Evolutionary conservation across 2,888 invertebrate genomes (phyloP).

Genomic region (Celastrina argiolus): DNA sequence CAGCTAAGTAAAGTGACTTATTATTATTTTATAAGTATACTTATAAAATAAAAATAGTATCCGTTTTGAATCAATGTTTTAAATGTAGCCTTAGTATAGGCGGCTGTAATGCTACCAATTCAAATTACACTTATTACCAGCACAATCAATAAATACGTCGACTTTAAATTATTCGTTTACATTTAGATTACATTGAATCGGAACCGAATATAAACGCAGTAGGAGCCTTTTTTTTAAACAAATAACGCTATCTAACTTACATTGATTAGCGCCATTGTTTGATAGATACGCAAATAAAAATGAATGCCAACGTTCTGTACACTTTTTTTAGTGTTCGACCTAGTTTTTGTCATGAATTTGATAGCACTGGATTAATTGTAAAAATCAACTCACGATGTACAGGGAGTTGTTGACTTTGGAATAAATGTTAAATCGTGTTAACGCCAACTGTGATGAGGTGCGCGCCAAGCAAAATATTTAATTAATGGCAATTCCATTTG

Average conservation of each 20-base stretch:
- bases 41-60: too few species aligned
- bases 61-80: too few species aligned
- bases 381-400: constrained; percentile 24
- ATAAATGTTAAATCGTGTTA: constrained; percentile 25
- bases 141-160: too few species aligned
- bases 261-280: constrained; percentile 7
- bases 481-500: constrained; percentile 18
- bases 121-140: too few species aligned
- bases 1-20: too few species aligned
- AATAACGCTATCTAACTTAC: not conserved
- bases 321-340: constrained; percentile 20
- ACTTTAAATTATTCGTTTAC: too few species aligned
- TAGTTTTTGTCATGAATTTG: constrained; percentile 24
- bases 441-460: constrained; percentile 22
- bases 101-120: too few species aligned
- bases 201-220: too few species aligned
- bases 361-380: constrained; percentile 25
- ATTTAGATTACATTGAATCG: too few species aligned
- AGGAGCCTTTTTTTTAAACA: not conserved
- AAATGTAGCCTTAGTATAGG: too few species aligned
- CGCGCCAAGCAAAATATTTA: constrained; percentile 20
- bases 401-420: constrained; percentile 24
- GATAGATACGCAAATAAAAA: constrained; percentile 18
- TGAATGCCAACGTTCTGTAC: not conserved
- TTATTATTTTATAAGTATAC: too few species aligned